Evolutionary conservation across 2,797 vertebrate genomes (phyloP), one percentile per base, ranked within the genome.

Genomic region (Tapirus indicus): DNA sequence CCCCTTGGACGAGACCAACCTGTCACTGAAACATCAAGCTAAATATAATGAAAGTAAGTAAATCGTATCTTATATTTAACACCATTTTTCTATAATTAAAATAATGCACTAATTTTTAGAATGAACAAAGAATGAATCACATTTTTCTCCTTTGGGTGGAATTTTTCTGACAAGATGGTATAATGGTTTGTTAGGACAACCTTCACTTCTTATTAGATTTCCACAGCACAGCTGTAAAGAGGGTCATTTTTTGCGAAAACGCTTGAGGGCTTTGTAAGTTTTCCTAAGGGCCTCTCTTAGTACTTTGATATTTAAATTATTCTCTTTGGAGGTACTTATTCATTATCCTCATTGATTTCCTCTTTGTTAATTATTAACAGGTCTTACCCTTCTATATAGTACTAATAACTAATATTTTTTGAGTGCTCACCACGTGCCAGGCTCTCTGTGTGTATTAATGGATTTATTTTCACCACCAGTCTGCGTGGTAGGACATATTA

Each of bases 231-330:
- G 17, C 17, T 80, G 6, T 35, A 72, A 92, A 93, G 58, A 90
- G 66, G 75, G 71, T 88, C 87, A 32, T 62, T 87, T 64, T 64
- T 87, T 68, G 47, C 20, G 83, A 54, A 91, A 93, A 75, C 64
- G 88, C 84, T 97, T 20, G 66, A 90, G 75, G 80, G 58, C 89
- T 80, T 89, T 29, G 0, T 44, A 58, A 72, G 86, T 83, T 94
- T 91, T 74, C 91, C 93, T 91, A 58, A 97, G 85, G 95, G 89
- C 27, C 47, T 93, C 44, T 75, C 47, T 52, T n/a, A 54, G 56
- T n/a, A 16, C 93, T 88, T 95, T 95, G 96, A 96, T 97, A 90
- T 96, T 96, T 91, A 97, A 96, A 95, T 95, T 14, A 90, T 32
- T 90, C 96, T 95, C 92, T 91, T 93, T 95, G 44, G 97, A 77